Evolutionary conservation across 2,113 vertebrate genomes (phyloP).

Genomic region (Henicopernis longicauda): DNA sequence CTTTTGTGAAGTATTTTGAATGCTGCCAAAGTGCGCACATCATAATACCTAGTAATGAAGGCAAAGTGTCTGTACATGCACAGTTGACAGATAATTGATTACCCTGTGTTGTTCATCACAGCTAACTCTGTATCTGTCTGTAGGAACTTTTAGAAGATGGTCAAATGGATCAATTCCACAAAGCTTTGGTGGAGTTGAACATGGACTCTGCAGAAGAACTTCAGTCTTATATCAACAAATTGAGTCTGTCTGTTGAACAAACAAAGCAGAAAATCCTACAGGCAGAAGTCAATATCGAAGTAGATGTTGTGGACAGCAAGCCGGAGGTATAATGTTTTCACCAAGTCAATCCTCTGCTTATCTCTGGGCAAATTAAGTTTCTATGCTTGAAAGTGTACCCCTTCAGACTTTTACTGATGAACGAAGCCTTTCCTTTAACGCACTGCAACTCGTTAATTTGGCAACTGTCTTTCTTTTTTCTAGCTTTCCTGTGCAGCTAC

Average conservation of each 20-base stretch:
- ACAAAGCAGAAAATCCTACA: conserved; percentile 85
- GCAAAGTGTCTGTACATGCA: background rate
- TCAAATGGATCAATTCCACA: conserved; percentile 87
- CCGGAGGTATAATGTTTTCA: conserved; percentile 74
- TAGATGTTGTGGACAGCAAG: conserved; percentile 82
- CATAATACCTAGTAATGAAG: background rate
- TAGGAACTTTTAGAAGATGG: conserved; percentile 81
- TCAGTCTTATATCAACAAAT: conserved; percentile 94
- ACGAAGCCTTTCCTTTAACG: background rate
- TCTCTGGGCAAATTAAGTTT: background rate
- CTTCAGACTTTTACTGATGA: background rate
- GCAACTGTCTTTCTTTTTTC: background rate
- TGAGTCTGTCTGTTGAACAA: conserved; percentile 87
- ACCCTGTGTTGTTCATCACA: background rate
- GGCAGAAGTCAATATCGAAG: conserved; percentile 77
- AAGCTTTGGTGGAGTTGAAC: conserved; percentile 90
- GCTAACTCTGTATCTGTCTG: background rate
- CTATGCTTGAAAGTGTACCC: background rate
- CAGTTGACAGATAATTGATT: background rate
- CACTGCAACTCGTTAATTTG: background rate
- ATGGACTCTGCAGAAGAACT: conserved; percentile 98
- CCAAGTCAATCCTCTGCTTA: background rate
- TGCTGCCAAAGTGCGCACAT: background rate
- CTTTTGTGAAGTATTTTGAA: background rate
- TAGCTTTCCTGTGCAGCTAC: background rate